Percentiles rank a stretch among this genome's conserved stretches.
Evolutionary conservation across 2,888 invertebrate species (phyloP).

Genomic region (Eledona agricola): DNA sequence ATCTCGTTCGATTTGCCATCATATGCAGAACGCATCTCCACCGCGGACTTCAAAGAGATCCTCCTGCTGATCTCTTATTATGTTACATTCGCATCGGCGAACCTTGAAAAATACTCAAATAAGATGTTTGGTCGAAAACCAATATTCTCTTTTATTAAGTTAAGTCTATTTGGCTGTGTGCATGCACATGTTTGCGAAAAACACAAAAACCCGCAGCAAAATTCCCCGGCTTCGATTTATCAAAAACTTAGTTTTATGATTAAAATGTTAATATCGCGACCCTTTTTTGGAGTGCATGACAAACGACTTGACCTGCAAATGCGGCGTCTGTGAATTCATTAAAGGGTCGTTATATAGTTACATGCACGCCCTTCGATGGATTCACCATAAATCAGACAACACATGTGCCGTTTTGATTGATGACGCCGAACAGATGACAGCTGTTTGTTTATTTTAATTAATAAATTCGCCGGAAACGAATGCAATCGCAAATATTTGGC

Average conservation of each 20-base stretch:
- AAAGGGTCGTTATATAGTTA: constrained; percentile 38
- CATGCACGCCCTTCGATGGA: constrained; percentile 41
- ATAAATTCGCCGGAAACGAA: too few relatives aligned
- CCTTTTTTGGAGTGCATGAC: constrained; percentile 26
- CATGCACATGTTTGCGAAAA: constrained; percentile 14
- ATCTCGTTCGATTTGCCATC: constrained; percentile 60
- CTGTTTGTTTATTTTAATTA: neutral
- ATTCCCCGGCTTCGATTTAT: constrained; percentile 33
- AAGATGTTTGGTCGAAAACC: constrained; percentile 48
- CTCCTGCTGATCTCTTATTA: constrained; percentile 51
- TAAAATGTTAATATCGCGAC: constrained; percentile 40
- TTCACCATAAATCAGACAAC: constrained; percentile 45
- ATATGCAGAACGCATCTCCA: constrained; percentile 56
- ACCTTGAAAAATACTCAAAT: constrained; percentile 49
- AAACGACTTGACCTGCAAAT: constrained; percentile 40
- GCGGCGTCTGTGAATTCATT: constrained; percentile 39
- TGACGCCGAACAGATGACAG: neutral
- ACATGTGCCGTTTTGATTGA: constrained; percentile 15
- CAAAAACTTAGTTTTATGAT: constrained; percentile 36
- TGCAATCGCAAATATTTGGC: constrained; percentile 1
- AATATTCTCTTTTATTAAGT: constrained; percentile 45
- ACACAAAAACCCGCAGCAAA: constrained; percentile 20
- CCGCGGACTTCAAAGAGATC: constrained; percentile 51
- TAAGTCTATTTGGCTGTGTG: constrained; percentile 40
- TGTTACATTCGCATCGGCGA: constrained; percentile 49